Conservation (phyloP, 2,888 invertebrate genomes). For the Agriotes lineatus region DNA sequence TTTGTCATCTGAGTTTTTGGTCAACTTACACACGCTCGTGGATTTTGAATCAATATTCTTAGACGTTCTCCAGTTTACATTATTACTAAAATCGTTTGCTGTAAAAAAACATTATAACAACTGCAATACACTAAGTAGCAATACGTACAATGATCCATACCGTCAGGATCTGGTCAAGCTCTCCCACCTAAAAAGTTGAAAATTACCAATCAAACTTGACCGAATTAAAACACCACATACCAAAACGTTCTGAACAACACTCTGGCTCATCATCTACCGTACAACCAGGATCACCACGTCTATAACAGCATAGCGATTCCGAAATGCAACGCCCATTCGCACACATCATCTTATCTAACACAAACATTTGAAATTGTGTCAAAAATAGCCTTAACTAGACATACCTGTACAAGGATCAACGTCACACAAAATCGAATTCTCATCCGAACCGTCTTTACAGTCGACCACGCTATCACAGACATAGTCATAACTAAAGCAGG, state of each 20-base stretch:
- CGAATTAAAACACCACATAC: background rate
- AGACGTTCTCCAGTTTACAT: background rate
- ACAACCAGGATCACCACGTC: background rate
- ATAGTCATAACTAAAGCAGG: background rate
- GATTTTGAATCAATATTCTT: background rate
- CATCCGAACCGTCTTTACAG: conserved; percentile 9
- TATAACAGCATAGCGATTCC: background rate
- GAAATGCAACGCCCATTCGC: conserved; percentile 1
- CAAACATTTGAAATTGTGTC: background rate
- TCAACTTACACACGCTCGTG: background rate
- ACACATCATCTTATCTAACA: background rate
- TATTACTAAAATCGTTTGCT: background rate
- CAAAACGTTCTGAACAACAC: conserved; percentile 7
- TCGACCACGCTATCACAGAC: conserved; percentile 1
- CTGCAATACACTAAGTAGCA: background rate
- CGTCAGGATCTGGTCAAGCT: too few species aligned
- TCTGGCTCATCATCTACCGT: background rate
- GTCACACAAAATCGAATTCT: background rate
- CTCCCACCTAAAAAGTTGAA: too few species aligned
- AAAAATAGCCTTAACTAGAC: background rate
- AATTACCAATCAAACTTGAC: background rate
- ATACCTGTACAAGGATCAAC: background rate
- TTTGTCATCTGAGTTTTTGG: too few species aligned
- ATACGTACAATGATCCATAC: background rate
- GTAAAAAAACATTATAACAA: too few species aligned